Conservation (phyloP, 2,888 invertebrate species). For the Cephus pygmeus region DNA sequence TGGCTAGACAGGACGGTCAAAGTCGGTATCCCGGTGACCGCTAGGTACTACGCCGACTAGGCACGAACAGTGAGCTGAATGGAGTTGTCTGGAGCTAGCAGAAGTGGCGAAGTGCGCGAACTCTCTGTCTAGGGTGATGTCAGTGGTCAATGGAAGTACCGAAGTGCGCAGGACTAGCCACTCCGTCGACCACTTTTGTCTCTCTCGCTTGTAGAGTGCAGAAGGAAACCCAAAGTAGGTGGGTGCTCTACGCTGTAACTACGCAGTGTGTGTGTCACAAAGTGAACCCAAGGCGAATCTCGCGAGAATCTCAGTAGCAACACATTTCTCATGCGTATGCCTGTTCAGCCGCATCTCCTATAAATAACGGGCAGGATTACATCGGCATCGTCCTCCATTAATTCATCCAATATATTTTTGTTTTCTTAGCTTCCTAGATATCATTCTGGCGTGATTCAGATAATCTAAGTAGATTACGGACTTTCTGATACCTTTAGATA, state of each 20-base stretch:
- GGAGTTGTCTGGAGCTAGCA: conserved; percentile 51
- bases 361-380: conserved; percentile 65
- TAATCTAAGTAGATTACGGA: not conserved
- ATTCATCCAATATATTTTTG: conserved; percentile 37
- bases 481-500: not conserved
- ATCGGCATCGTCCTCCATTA: conserved; percentile 55
- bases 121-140: conserved; percentile 46
- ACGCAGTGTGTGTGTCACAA: conserved; percentile 63
- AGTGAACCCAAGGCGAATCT: conserved; percentile 64
- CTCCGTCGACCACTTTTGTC: conserved; percentile 46
- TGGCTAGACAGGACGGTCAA: conserved; percentile 51
- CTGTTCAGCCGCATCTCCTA: conserved; percentile 65
- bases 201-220: conserved; percentile 57
- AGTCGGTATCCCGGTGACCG: conserved; percentile 42
- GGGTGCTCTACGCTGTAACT: conserved; percentile 64
- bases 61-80: conserved; percentile 50
- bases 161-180: conserved; percentile 58
- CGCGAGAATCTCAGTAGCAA: conserved; percentile 60
- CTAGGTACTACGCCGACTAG: conserved; percentile 45
- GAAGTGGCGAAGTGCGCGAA: conserved; percentile 50
- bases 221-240: conserved; percentile 62
- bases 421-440: conserved; percentile 20
- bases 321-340: conserved; percentile 54
- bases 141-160: conserved; percentile 56
- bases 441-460: not conserved